phyloP scores from a whole-genome alignment of 2,113 vertebrate species.

The Formicarius rufipectus region DNA sequence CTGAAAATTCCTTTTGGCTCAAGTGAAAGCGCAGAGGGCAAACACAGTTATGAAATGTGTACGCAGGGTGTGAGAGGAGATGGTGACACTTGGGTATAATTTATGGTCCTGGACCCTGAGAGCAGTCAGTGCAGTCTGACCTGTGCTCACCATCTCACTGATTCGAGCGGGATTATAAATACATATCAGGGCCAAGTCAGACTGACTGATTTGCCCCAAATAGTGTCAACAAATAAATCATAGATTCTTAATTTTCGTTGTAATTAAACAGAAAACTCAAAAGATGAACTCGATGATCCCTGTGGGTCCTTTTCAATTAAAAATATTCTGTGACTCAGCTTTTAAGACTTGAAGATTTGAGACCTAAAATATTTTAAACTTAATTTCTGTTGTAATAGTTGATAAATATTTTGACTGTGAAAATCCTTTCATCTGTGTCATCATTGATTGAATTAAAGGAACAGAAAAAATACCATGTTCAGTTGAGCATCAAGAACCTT shows the following conservation, averaged over 20 bases:
- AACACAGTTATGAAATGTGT: slow-evolving; percentile 27
- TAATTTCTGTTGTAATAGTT: neutral
- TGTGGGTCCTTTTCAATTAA: neutral
- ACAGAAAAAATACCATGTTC: neutral
- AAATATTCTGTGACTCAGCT: neutral
- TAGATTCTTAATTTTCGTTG: neutral
- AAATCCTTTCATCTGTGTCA: neutral
- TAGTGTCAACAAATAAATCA: neutral
- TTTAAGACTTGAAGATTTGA: neutral
- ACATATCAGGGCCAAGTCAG: neutral
- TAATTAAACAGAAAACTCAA: neutral
- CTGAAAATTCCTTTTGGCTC: slow-evolving; percentile 40
- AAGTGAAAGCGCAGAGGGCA: slow-evolving; percentile 32
- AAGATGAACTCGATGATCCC: neutral
- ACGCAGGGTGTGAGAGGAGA: slow-evolving; percentile 19
- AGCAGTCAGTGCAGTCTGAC: neutral
- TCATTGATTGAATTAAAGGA: neutral
- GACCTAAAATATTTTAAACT: neutral
- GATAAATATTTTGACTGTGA: slow-evolving; percentile 14
- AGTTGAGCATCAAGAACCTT: neutral
- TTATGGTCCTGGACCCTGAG: neutral
- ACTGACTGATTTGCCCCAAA: neutral
- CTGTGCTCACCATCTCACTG: neutral
- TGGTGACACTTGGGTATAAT: neutral
- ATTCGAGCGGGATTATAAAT: neutral